Evolutionary conservation across 2,113 vertebrate genomes (phyloP).

Genomic region (Tupaia chinensis): DNA sequence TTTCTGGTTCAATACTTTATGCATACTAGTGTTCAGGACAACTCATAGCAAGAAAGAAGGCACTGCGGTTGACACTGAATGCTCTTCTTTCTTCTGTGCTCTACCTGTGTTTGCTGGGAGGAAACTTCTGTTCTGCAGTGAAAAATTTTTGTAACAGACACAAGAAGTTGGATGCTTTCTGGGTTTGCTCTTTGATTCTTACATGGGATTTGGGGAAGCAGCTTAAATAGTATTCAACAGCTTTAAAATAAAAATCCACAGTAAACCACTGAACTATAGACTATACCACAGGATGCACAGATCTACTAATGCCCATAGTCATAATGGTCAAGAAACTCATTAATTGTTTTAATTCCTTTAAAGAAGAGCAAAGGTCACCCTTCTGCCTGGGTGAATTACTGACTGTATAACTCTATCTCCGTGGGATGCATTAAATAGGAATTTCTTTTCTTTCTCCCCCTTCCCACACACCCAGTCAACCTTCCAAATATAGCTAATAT

Average conservation of each 20-base stretch:
- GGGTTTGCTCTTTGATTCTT: slow-evolving; percentile 16
- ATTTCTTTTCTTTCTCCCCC: not conserved
- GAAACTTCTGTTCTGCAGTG: not conserved
- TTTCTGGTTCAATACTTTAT: not conserved
- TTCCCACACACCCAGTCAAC: not conserved
- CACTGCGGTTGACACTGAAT: fast-evolving
- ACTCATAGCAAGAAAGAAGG: not conserved
- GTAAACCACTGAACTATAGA: not conserved
- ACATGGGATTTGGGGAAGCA: slow-evolving; percentile 41
- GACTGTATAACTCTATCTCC: slow-evolving; percentile 51
- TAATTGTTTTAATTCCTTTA: slow-evolving; percentile 75
- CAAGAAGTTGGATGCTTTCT: slow-evolving; percentile 38
- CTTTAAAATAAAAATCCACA: slow-evolving; percentile 40
- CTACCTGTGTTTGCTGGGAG: slow-evolving; percentile 10
- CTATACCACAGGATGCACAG: not conserved
- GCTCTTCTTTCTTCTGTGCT: not conserved
- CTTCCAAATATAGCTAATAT: slow-evolving; percentile 28
- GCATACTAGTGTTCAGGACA: not conserved
- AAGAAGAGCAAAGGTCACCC: slow-evolving; percentile 64
- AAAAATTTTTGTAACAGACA: slow-evolving; percentile 46
- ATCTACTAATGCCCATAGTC: not conserved
- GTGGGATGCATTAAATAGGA: slow-evolving; percentile 41
- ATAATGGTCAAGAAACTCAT: slow-evolving; percentile 59
- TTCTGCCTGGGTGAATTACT: slow-evolving; percentile 65
- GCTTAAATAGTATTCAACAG: slow-evolving; percentile 22